Base-by-base conservation (phyloP, 1,140 invertebrate species). In the Euglossa dilemma region DNA sequence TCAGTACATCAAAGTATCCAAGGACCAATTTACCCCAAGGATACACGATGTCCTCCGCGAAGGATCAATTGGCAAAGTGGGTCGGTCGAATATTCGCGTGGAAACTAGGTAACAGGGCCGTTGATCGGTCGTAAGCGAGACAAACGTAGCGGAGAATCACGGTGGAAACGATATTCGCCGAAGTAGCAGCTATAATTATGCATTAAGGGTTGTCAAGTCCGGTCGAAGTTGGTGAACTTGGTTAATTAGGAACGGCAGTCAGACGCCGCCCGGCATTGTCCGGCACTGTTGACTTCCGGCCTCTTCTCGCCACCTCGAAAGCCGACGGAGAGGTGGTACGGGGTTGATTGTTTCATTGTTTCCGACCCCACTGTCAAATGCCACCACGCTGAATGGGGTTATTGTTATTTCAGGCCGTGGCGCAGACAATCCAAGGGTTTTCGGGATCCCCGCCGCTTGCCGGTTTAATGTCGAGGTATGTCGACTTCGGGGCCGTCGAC, bases 321-420 rank as follows among this genome's bases (percentile, higher is more conserved):
- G 50, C 80, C 76, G 47, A 84, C 85, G 84, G 89, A 87, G 85
- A 73, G 88, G 86, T 86, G 83, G 70, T 43, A 23, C 59, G 82
- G 87, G 87, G 89, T 91, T 93, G 93, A 94, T 94, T 94, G 93
- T 93, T 93, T 93, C 93, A 94, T 94, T 94, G 93, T 93, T 94
- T 93, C 92, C 93, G 92, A 92, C 92, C 93, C 92, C 89, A 92
- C 89, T 91, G 90, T 93, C 91, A 91, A 93, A 93, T 93, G 89
- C 91, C 90, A 86, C 88, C 86, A 85, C 89, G 88, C 82, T 91
- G 90, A 93, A 93, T 93, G 89, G 88, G 83, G 80, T 93, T 93
- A 93, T 93, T 93, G 92, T 93, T 93, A 90, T 92, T 92, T 93
- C 91, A 91, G 88, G 87, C 89, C 85, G 86, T 87, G 91, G 82